phyloP scores from a whole-genome alignment of 2,113 vertebrate species.

The Tragelaphus scriptus region DNA sequence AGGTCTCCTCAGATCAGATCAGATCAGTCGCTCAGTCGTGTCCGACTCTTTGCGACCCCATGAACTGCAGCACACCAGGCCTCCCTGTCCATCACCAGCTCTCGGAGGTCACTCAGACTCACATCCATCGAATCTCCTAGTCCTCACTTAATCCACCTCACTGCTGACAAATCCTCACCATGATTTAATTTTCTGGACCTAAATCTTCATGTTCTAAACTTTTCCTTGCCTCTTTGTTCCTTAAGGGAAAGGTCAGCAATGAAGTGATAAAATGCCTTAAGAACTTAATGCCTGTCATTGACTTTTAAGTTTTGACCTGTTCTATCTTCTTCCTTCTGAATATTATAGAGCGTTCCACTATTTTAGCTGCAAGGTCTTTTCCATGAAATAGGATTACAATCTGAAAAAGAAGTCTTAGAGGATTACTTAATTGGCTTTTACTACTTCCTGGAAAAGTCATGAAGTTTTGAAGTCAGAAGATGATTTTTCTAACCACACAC shows the following conservation, averaged over 20 bases:
- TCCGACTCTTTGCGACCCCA: too few relatives aligned
- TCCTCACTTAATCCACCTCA: background rate
- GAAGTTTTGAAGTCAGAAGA: background rate
- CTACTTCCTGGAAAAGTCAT: conserved; percentile 11
- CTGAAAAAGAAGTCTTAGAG: background rate
- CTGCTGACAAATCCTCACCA: background rate
- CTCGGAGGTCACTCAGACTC: too few relatives aligned
- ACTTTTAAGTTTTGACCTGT: background rate
- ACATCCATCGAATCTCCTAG: background rate
- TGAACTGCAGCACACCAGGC: too few relatives aligned
- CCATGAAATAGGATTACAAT: background rate
- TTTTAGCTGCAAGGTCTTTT: background rate
- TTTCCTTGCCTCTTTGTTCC: background rate
- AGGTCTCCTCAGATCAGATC: background rate
- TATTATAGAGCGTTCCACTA: background rate
- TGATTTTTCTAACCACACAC: background rate
- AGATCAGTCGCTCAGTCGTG: too few relatives aligned
- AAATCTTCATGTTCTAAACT: background rate
- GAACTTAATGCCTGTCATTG: background rate
- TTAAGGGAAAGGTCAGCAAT: background rate
- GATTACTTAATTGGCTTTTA: background rate
- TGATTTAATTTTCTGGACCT: background rate
- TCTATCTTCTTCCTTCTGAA: background rate
- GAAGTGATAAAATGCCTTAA: background rate
- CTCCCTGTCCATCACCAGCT: too few relatives aligned